phyloP scores from a whole-genome alignment of 2,888 invertebrate genomes.

The Linnaemya vulpina region DNA sequence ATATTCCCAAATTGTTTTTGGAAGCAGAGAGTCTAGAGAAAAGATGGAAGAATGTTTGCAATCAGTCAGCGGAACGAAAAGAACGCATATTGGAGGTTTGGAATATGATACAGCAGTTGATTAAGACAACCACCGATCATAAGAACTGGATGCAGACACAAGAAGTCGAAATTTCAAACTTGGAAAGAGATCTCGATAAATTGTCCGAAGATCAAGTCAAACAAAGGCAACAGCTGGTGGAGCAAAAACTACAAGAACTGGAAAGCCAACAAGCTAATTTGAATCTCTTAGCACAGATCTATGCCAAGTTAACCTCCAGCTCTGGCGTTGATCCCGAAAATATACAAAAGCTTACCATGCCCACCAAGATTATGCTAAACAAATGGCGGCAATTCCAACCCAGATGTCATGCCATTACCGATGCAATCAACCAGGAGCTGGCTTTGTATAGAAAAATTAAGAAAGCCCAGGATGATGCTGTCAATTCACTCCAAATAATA shows the following conservation, averaged over 20 bases:
- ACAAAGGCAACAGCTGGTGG: constrained; percentile 85
- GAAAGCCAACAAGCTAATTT: constrained; percentile 85
- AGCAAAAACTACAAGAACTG: constrained; percentile 84
- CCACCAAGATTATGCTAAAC: constrained; percentile 85
- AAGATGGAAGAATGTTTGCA: constrained; percentile 91
- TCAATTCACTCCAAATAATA: constrained; percentile 88
- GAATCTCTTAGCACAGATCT: constrained; percentile 87
- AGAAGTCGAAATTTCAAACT: constrained; percentile 85
- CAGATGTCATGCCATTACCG: constrained; percentile 85
- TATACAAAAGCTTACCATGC: constrained; percentile 86
- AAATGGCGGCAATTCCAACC: constrained; percentile 87
- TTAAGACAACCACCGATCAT: constrained; percentile 84
- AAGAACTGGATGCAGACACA: constrained; percentile 86
- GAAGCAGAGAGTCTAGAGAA: constrained; percentile 89
- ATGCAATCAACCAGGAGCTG: constrained; percentile 85
- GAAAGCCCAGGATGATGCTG: constrained; percentile 88
- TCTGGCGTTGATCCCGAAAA: constrained; percentile 88
- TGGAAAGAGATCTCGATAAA: constrained; percentile 85
- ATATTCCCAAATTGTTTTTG: constrained; percentile 87
- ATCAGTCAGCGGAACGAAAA: constrained; percentile 88
- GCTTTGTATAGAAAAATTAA: constrained; percentile 88
- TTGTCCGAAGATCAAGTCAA: constrained; percentile 85
- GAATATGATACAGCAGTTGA: constrained; percentile 86
- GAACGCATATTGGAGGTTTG: constrained; percentile 86
- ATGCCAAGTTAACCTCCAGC: constrained; percentile 87